Conservation (phyloP, 2,797 vertebrate genomes). For the Danio choprae region DNA sequence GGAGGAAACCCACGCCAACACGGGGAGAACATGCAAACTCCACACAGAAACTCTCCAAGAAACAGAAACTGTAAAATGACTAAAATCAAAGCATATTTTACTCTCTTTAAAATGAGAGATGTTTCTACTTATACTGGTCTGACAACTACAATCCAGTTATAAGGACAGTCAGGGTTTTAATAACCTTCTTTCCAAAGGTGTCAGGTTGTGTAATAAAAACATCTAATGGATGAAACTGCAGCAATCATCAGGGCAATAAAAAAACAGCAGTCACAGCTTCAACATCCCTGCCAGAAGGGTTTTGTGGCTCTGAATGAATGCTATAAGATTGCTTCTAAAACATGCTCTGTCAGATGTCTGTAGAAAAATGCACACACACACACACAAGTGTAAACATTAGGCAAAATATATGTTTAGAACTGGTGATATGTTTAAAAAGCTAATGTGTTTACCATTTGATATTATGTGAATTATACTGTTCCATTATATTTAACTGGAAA, state of each 20-base stretch:
- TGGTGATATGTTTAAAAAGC: no score
- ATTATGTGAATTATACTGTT: no score
- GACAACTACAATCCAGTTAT: constrained; percentile 7
- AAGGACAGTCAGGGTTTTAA: neutral
- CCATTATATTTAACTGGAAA: no score
- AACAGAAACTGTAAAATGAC: no score
- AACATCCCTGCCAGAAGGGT: neutral
- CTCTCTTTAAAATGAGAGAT: neutral
- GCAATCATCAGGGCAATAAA: constrained; percentile 8
- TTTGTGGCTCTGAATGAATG: neutral
- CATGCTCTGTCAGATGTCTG: neutral
- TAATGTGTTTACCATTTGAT: no score
- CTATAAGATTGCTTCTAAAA: neutral
- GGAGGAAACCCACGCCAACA: no score
- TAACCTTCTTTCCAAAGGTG: neutral
- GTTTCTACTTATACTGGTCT: neutral
- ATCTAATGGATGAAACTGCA: neutral
- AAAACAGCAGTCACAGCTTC: neutral
- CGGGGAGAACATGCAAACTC: no score
- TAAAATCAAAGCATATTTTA: neutral
- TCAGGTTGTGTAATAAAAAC: neutral
- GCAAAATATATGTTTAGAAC: neutral
- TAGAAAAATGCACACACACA: neutral
- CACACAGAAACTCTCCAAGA: no score
- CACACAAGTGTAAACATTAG: neutral